phyloP scores from a whole-genome alignment of 2,113 vertebrate species.

The Lepidothrix coronata region DNA sequence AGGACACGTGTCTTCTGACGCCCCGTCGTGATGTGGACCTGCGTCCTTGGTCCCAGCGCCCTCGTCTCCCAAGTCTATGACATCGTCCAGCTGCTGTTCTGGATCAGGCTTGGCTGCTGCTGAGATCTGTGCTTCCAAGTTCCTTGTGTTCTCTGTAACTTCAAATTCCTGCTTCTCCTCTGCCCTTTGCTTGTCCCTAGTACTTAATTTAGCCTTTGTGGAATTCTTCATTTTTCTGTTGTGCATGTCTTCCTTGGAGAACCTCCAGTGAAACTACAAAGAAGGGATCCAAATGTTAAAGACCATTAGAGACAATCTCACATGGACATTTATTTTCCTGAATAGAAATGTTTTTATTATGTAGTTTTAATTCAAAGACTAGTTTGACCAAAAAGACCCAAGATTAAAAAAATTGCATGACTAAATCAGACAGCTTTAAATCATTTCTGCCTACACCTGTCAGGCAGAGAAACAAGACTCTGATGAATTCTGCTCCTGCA shows the following conservation, averaged over 20 bases:
- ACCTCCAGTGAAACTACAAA: conserved; percentile 80
- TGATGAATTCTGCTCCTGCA: neutral
- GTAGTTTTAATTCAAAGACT: neutral
- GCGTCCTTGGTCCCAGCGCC: neutral
- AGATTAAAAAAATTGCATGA: neutral
- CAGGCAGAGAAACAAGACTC: neutral
- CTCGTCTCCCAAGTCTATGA: conserved; percentile 19
- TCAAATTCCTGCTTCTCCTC: conserved; percentile 66
- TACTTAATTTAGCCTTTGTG: conserved; percentile 60
- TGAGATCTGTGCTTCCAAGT: conserved; percentile 57
- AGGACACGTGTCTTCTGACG: neutral
- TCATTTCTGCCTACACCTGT: neutral
- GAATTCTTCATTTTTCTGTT: conserved; percentile 69
- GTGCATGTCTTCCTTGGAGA: conserved; percentile 74
- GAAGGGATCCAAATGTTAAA: neutral
- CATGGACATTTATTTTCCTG: neutral
- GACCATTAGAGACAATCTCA: neutral
- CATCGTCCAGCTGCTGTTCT: neutral
- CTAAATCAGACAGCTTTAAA: neutral
- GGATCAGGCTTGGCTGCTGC: neutral
- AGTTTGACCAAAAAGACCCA: neutral
- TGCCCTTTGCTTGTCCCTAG: conserved; percentile 38
- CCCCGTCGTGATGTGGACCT: neutral
- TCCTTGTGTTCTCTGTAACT: conserved; percentile 57
- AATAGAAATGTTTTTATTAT: neutral